Conservation (phyloP, 2,113 vertebrate species). For the Phainopepla nitens region DNA sequence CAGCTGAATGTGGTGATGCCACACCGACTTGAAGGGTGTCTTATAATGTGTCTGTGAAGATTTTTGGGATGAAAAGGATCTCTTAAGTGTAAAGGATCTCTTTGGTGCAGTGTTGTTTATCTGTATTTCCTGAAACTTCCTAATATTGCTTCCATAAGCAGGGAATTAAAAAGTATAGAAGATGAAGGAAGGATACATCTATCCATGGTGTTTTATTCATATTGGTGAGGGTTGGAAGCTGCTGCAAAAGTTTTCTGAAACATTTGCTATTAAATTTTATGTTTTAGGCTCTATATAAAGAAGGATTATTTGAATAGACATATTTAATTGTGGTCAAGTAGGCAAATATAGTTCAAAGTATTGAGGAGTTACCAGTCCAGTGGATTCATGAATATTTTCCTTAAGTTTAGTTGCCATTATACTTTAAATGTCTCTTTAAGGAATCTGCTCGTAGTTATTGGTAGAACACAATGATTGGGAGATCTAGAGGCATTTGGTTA, state of each 20-base stretch:
- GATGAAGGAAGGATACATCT: neutral
- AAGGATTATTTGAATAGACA: neutral
- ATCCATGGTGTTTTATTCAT: neutral
- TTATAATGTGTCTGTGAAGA: neutral
- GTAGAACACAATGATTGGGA: neutral
- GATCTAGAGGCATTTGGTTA: neutral
- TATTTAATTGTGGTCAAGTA: neutral
- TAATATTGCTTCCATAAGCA: neutral
- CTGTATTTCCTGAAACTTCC: neutral
- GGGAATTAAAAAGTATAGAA: neutral
- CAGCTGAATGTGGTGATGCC: neutral
- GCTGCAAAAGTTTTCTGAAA: neutral
- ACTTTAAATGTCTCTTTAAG: neutral
- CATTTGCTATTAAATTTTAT: neutral
- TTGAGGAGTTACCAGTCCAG: neutral
- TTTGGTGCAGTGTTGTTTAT: neutral
- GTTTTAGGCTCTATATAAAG: neutral
- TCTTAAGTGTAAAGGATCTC: neutral
- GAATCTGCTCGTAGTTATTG: neutral
- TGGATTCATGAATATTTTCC: neutral
- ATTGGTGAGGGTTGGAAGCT: neutral
- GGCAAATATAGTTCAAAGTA: neutral
- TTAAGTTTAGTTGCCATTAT: neutral
- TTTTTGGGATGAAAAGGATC: neutral
- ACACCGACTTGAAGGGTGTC: neutral